phyloP scores from a whole-genome alignment of 2,888 invertebrate species.

The Rhyacophila evoluta region DNA sequence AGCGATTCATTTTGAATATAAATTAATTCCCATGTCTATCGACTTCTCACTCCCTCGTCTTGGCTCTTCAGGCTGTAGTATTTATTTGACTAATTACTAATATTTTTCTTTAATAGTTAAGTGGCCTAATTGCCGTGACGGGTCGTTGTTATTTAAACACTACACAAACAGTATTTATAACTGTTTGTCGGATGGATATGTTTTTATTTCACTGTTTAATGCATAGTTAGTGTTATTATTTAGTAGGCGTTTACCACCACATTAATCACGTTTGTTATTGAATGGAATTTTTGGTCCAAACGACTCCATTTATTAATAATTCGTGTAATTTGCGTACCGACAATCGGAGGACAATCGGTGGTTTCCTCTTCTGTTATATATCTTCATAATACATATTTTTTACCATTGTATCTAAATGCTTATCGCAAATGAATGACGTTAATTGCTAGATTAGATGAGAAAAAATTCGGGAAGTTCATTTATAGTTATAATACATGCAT shows the following conservation, averaged over 20 bases:
- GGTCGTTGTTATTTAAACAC: slow-evolving; percentile 1
- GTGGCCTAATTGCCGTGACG: slow-evolving; percentile 33
- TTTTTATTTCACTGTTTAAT: background rate
- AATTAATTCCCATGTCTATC: slow-evolving; percentile 24
- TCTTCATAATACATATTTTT: too few species aligned
- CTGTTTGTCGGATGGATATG: background rate
- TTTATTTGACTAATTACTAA: slow-evolving; percentile 22
- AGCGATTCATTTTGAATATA: background rate
- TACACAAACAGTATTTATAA: background rate
- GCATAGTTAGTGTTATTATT: background rate
- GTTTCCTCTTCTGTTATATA: too few species aligned
- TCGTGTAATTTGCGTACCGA: too few species aligned
- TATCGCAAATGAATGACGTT: too few species aligned
- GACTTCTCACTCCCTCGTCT: background rate
- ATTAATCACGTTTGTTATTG: background rate
- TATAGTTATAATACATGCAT: too few species aligned
- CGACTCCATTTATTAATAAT: too few species aligned
- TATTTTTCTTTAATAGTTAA: slow-evolving; percentile 29
- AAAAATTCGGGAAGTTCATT: too few species aligned
- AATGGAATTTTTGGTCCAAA: background rate
- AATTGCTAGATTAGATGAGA: too few species aligned
- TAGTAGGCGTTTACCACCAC: background rate
- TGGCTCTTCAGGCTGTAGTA: background rate
- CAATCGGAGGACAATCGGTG: too few species aligned
- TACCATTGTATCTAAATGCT: too few species aligned